phyloP scores from a whole-genome alignment of 2,113 vertebrate species.

The Micronisus gabar region DNA sequence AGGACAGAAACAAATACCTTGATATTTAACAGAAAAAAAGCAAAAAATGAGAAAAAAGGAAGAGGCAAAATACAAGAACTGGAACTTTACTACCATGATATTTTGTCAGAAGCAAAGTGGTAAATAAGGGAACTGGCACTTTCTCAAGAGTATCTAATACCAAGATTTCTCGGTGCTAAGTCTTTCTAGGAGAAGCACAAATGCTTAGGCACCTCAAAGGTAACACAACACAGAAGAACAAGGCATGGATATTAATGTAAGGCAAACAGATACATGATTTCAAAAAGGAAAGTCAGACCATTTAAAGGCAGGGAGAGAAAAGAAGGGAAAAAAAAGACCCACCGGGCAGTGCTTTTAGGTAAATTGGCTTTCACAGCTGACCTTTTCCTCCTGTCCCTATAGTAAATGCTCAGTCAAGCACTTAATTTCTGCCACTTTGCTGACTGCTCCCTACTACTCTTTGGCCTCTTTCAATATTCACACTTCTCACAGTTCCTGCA shows the following conservation, averaged over 20 bases:
- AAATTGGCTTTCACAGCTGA: neutral
- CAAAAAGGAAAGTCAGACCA: neutral
- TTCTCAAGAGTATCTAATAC: neutral
- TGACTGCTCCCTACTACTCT: neutral
- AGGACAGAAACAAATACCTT: neutral
- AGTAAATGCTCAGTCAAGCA: neutral
- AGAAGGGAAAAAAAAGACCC: fast-evolving
- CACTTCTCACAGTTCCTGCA: neutral
- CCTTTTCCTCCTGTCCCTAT: neutral
- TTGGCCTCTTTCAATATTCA: neutral
- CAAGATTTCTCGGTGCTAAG: neutral
- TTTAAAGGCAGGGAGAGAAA: neutral
- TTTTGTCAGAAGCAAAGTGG: neutral
- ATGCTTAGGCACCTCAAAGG: neutral
- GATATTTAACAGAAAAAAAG: neutral
- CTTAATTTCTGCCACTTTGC: neutral
- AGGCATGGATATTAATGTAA: neutral
- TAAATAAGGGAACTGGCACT: neutral
- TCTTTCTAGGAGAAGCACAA: neutral
- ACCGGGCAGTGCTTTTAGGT: neutral
- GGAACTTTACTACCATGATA: neutral
- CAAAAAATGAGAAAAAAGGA: neutral
- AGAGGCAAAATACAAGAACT: neutral
- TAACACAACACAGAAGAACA: neutral
- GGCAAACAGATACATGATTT: neutral